Conservation (phyloP, 2,797 vertebrate species). For the Cetoscarus ocellatus region DNA sequence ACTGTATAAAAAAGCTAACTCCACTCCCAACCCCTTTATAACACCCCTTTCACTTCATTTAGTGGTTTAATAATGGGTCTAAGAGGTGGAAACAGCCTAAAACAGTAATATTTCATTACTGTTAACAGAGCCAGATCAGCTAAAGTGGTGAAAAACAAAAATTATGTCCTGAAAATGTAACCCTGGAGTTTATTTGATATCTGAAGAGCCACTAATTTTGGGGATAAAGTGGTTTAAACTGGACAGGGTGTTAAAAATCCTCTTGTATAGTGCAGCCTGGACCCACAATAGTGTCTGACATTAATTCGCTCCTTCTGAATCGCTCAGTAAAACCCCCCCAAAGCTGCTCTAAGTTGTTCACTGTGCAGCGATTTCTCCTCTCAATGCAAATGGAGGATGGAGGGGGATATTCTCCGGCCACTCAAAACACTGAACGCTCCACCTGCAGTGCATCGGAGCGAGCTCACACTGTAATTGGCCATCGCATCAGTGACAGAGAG, state of each 20-base stretch:
- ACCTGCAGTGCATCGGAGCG: conserved; percentile 74
- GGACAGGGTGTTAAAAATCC: not conserved
- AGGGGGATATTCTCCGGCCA: conserved; percentile 60
- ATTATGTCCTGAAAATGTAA: conserved; percentile 1
- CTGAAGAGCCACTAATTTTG: not conserved
- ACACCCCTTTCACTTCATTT: too few relatives aligned
- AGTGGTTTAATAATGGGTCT: not conserved
- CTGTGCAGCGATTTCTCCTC: conserved; percentile 48
- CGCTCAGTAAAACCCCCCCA: conserved; percentile 15
- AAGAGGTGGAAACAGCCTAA: not conserved
- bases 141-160: conserved; percentile 18
- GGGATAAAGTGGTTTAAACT: not conserved
- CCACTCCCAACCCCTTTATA: not conserved
- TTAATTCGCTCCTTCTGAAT: conserved; percentile 26
- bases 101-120: conserved; percentile 12
- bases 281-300: not conserved
- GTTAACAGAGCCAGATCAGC: conserved; percentile 17
- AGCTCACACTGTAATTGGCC: conserved; percentile 81
- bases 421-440: conserved; percentile 61
- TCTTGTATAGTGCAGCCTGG: not conserved
- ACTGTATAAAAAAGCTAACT: too few relatives aligned
- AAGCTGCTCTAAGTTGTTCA: conserved; percentile 47
- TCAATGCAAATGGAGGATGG: conserved; percentile 67
- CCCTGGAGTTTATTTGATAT: not conserved
- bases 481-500: conserved; percentile 69